phyloP scores from a whole-genome alignment of 2,888 invertebrate genomes.

The Boloria euphrosyne region DNA sequence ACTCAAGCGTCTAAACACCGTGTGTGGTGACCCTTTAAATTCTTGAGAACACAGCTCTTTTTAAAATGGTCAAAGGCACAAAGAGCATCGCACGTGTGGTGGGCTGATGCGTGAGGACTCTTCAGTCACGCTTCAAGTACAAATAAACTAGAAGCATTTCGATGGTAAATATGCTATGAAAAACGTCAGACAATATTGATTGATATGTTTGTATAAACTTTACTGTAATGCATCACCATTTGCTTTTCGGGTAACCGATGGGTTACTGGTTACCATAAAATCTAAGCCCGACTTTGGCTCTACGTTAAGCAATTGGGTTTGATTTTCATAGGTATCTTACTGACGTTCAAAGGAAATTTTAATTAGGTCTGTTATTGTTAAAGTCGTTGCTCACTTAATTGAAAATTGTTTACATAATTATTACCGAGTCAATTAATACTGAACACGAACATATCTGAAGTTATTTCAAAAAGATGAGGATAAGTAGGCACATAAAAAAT shows the following conservation, averaged over 20 bases:
- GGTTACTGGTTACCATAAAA: not conserved
- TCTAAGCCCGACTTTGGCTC: not conserved
- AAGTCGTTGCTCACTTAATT: no score
- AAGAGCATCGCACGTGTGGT: slow-evolving; percentile 53
- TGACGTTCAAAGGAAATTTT: not conserved
- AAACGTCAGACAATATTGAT: slow-evolving; percentile 53
- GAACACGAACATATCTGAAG: no score
- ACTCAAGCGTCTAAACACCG: slow-evolving; percentile 32
- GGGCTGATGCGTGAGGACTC: slow-evolving; percentile 53
- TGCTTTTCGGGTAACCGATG: slow-evolving; percentile 8
- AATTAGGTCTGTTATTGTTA: not conserved
- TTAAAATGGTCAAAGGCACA: slow-evolving; percentile 35
- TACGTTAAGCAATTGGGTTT: not conserved
- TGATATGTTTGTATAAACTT: slow-evolving; percentile 51
- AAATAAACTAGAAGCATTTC: slow-evolving; percentile 49
- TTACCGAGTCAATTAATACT: no score
- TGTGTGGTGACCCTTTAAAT: slow-evolving; percentile 38
- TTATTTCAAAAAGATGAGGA: no score
- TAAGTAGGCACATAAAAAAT: not conserved
- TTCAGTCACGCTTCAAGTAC: slow-evolving; percentile 56
- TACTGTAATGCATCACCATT: slow-evolving; percentile 36
- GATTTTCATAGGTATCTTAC: slow-evolving; percentile 8
- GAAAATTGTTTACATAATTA: no score
- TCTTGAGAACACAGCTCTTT: slow-evolving; percentile 40
- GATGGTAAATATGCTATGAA: slow-evolving; percentile 44